Conservation (phyloP, 1,140 invertebrate genomes). For the Apis cerana region DNA sequence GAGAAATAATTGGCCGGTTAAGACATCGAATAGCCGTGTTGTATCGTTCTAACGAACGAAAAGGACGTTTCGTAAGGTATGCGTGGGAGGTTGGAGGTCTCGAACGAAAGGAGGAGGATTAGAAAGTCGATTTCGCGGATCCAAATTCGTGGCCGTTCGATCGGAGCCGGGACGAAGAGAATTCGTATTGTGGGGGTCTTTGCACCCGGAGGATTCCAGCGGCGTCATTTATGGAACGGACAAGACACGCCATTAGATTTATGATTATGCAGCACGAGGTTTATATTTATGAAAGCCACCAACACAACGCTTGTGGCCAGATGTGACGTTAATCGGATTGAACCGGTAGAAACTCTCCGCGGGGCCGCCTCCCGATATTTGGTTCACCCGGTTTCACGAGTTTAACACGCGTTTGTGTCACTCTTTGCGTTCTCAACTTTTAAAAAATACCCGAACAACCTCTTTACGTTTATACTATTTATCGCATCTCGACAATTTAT, state of each 20-base stretch:
- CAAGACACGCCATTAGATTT: conserved; percentile 57
- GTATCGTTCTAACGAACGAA: background rate
- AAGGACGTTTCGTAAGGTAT: conserved; percentile 15
- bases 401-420: background rate
- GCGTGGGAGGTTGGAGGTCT: conserved; percentile 28
- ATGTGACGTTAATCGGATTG: conserved; percentile 54
- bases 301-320: conserved; percentile 15
- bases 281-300: conserved; percentile 50
- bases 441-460: no score
- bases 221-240: conserved; percentile 54
- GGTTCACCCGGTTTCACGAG: conserved; percentile 36
- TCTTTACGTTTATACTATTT: no score
- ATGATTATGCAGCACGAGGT: conserved; percentile 52
- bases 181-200: conserved; percentile 36
- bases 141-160: conserved; percentile 39
- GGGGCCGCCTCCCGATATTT: conserved; percentile 23
- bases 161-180: conserved; percentile 15
- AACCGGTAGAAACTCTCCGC: conserved; percentile 25
- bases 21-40: background rate
- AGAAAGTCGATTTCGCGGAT: conserved; percentile 24
- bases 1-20: no score
- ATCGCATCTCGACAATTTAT: no score
- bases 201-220: conserved; percentile 51
- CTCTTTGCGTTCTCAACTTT: no score
- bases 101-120: background rate